Percentiles rank a stretch among this genome's conserved stretches.
These are phyloP conservation scores for Triplophysa bombifrons DNA, from an alignment of 2,797 vertebrate species.

Conservation along the genomic window DNA sequence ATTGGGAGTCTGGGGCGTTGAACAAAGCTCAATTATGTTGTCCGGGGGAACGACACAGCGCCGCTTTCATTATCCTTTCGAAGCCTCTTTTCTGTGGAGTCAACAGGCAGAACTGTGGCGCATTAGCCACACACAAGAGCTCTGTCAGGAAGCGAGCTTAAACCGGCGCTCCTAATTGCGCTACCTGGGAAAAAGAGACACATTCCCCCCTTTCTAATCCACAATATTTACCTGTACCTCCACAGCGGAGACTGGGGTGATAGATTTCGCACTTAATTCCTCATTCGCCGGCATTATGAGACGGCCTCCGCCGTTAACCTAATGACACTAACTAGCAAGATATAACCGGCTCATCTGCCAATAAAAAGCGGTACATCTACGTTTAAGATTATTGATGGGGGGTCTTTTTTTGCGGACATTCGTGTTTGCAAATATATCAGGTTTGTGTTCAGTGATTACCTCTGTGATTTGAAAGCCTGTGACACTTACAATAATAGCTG, in stretches of 20 bases:
- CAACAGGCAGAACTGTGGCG: conserved; percentile 56
- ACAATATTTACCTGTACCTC: conserved; percentile 66
- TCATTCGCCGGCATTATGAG: conserved; percentile 51
- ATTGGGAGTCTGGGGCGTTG: conserved; percentile 45
- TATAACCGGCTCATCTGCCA: conserved; percentile 41
- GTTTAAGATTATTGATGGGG: conserved; percentile 47
- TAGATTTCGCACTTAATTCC: conserved; percentile 62
- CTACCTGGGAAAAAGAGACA: conserved; percentile 66
- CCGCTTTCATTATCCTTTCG: conserved; percentile 53
- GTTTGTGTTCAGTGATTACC: conserved; percentile 43
- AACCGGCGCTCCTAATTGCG: conserved; percentile 70
- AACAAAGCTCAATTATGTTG: conserved; percentile 61
- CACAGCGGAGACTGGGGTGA: conserved; percentile 61
- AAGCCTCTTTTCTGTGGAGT: conserved; percentile 56
- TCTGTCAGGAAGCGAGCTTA: conserved; percentile 56
- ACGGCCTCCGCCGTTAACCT: conserved; percentile 51
- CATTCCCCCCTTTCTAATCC: conserved; percentile 67
- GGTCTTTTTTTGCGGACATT: conserved; percentile 15
- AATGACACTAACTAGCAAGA: conserved; percentile 26
- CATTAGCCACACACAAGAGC: conserved; percentile 50
- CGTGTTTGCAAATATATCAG: conserved; percentile 53
- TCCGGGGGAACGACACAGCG: conserved; percentile 55
- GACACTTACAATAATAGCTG: conserved; percentile 49
- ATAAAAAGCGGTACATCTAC: conserved; percentile 32
- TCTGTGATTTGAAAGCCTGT: conserved; percentile 47